Conservation (phyloP, 1,140 invertebrate genomes). For the Drosophila paulistorum region DNA sequence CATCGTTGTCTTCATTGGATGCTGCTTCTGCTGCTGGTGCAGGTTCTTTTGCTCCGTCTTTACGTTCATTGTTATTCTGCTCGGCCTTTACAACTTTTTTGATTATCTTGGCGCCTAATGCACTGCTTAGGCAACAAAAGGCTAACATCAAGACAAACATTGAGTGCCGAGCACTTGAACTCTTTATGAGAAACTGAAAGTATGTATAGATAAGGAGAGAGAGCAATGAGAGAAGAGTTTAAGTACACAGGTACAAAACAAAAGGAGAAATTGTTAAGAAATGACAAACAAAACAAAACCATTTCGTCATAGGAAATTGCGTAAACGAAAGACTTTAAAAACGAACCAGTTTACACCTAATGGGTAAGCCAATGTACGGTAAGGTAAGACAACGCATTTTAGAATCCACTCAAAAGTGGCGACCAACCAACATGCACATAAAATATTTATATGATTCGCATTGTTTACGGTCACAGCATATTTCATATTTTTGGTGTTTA, state of each 20-base stretch:
- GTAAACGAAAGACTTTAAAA: slow-evolving; percentile 75
- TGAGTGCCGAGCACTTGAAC: slow-evolving; percentile 72
- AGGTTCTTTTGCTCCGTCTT: slow-evolving; percentile 37
- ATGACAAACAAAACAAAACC: slow-evolving; percentile 37
- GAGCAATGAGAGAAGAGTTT: slow-evolving; percentile 47
- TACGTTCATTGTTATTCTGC: slow-evolving; percentile 43
- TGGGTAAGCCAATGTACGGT: background rate
- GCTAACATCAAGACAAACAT: slow-evolving; percentile 56
- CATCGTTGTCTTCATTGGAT: slow-evolving; percentile 26
- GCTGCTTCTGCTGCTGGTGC: slow-evolving; percentile 14
- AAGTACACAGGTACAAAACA: background rate
- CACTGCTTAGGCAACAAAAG: slow-evolving; percentile 58
- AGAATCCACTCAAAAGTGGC: slow-evolving; percentile 52
- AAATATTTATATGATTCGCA: slow-evolving; percentile 51
- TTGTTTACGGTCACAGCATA: slow-evolving; percentile 39
- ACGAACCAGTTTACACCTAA: slow-evolving; percentile 57
- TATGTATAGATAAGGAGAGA: slow-evolving; percentile 41
- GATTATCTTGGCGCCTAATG: slow-evolving; percentile 63
- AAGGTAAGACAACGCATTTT: slow-evolving; percentile 38
- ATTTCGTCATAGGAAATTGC: slow-evolving; percentile 75
- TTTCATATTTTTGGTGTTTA: slow-evolving; percentile 47
- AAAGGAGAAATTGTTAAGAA: slow-evolving; percentile 46
- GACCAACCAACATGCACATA: slow-evolving; percentile 33
- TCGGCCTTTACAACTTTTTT: slow-evolving; percentile 59
- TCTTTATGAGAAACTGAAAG: slow-evolving; percentile 80